Percentiles rank a stretch among this genome's conserved stretches.
Conservation (phyloP, 2,113 vertebrate species). For the Coptodon bakossiorum region DNA sequence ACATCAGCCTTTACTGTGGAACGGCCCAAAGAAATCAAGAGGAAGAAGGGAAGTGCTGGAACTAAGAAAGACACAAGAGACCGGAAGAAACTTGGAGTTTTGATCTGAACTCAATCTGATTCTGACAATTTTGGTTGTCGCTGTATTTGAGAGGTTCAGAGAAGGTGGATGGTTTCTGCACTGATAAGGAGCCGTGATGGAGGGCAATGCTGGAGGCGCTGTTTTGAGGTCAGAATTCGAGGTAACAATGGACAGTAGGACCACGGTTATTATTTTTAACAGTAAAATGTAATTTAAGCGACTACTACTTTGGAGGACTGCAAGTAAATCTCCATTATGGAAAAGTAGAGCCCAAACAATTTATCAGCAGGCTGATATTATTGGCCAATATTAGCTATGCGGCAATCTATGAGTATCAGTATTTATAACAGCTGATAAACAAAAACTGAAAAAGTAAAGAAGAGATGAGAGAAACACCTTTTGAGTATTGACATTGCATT, state of each 20-base stretch:
- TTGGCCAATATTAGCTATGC: not conserved
- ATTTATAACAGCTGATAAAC: accelerated
- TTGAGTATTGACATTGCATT: not conserved
- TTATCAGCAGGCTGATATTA: not conserved
- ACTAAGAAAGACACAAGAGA: not conserved
- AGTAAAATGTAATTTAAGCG: not conserved
- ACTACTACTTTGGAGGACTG: not conserved
- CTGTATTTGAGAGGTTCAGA: not conserved
- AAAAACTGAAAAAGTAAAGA: not conserved
- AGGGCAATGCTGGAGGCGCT: not conserved
- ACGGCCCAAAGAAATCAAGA: not conserved
- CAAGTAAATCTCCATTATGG: not conserved
- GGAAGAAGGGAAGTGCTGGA: not conserved
- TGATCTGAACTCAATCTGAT: not conserved
- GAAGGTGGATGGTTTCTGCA: not conserved
- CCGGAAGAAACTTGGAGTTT: not conserved
- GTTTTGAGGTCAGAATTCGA: not conserved
- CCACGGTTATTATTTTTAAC: not conserved
- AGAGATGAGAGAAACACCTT: not conserved
- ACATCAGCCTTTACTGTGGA: not conserved
- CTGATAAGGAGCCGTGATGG: not conserved
- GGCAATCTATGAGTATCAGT: not conserved
- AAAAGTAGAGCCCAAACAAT: not conserved
- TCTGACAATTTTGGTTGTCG: not conserved
- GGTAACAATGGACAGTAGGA: not conserved